phyloP scores from a whole-genome alignment of 2,888 invertebrate genomes.

The Pachymerium ferrugineum region DNA sequence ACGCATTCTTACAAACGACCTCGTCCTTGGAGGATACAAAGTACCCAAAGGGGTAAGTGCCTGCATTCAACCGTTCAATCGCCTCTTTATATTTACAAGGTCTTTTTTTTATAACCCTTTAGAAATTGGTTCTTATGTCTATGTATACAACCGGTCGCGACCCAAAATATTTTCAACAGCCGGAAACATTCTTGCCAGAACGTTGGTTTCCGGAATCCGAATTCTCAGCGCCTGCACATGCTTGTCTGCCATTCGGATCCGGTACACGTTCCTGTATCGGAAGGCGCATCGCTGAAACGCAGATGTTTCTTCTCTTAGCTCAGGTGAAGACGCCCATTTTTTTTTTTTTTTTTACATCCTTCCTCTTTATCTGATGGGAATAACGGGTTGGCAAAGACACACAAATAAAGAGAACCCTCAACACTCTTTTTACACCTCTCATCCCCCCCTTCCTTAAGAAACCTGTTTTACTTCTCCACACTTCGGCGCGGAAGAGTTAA shows the following conservation, averaged over 20 bases:
- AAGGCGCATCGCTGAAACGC: conserved; percentile 68
- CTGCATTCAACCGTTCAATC: background rate
- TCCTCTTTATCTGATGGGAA: background rate
- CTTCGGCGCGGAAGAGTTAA: background rate
- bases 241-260: conserved; percentile 73
- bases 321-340: conserved; percentile 54
- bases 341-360: conserved; percentile 40
- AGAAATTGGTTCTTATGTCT: conserved; percentile 76
- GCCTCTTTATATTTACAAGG: background rate
- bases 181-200: conserved; percentile 65
- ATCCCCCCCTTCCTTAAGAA: background rate
- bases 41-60: conserved; percentile 68
- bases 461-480: background rate
- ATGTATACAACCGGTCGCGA: conserved; percentile 78
- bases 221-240: conserved; percentile 51
- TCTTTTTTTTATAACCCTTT: too few species aligned
- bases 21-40: conserved; percentile 60
- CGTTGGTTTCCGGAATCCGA: conserved; percentile 63
- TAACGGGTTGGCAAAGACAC: background rate
- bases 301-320: conserved; percentile 62
- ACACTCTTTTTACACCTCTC: background rate
- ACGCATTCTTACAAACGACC: conserved; percentile 64
- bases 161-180: conserved; percentile 60
- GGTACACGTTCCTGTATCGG: conserved; percentile 80
- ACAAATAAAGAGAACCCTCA: too few species aligned